Evolutionary conservation across 2,888 invertebrate species (phyloP), one percentile per base, ranked within the genome.

Genomic region (Clostera curtula): DNA sequence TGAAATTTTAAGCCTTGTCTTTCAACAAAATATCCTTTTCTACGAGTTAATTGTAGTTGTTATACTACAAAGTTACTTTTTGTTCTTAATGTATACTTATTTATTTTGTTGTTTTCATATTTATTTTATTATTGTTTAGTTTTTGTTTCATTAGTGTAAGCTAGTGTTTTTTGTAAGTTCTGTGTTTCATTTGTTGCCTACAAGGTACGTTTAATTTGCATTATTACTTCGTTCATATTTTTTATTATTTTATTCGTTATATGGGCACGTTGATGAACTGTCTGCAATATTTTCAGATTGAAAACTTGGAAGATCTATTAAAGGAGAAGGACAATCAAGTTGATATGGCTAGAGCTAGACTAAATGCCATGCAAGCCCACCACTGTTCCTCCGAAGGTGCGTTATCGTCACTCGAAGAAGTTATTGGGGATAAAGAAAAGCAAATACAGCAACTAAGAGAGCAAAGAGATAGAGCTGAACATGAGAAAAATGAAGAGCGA

Each of bases 321-420:
- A 96, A 96, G 77, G 99, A 99, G 69, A 98, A 98, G 82, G 98
- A 99, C 68, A 96, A 96, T 75, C 97, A 98, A 86, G 93, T 99
- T 29, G 96, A 97, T 56, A 95, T 96, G 93, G 95, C 96, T 1
- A 86, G 96, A 44, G 95, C 95, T 15, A 87, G 96, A 48, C 74
- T 95, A 25, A 93, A 94, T 24, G 95, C 96, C 33, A 94, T 97
- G 90, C 96, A 96, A 85, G 95, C 95, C 8, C 96, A 97, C 62
- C 95, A 96, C 64, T 95, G 94, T 77, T 91, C 94, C 38, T 95
- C 94, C 5, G 97, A 97, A 85, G 96, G 95, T 26, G 96, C 97
- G 2, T 85, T 97, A 27, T 93, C 95, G 26, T 93, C 94, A 41
- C 87, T 98, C 19, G 97, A 98, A 84, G 97, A 97, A 82, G 95